phyloP scores from a whole-genome alignment of 1,140 invertebrate genomes.

The Sitodiplosis mosellana region DNA sequence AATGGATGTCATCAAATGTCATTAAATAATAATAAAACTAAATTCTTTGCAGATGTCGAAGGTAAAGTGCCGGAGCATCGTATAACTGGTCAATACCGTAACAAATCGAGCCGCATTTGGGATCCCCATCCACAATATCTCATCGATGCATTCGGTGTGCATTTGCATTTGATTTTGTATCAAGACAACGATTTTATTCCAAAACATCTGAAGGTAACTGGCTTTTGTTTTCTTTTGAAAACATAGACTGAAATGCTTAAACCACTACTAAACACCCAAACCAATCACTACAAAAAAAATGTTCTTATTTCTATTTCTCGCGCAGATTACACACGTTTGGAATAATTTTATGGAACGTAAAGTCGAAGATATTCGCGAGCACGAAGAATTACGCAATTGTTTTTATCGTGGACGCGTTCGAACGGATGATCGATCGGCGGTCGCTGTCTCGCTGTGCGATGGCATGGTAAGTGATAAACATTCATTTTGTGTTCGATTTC shows the following conservation, averaged over 20 bases:
- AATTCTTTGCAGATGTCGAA: not conserved
- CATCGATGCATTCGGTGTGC: conserved; percentile 38
- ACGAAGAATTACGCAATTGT: conserved; percentile 34
- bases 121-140: conserved; percentile 53
- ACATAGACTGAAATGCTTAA: not conserved
- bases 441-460: conserved; percentile 52
- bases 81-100: conserved; percentile 38
- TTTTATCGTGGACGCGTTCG: conserved; percentile 48
- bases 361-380: conserved; percentile 23
- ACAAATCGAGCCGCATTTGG: conserved; percentile 39
- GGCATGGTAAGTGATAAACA: conserved; percentile 52
- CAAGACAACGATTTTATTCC: conserved; percentile 36
- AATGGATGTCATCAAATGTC: not conserved
- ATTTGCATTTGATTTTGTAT: conserved; percentile 33
- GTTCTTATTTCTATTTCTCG: conserved; percentile 1
- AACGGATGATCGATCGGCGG: conserved; percentile 40
- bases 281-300: not conserved
- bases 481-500: too few relatives aligned
- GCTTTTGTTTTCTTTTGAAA: not conserved
- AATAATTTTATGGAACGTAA: conserved; percentile 28
- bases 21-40: not conserved
- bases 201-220: conserved; percentile 31
- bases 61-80: conserved; percentile 9
- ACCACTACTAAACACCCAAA: not conserved
- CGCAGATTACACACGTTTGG: conserved; percentile 35